Base-by-base conservation (phyloP, 2,113 vertebrate species). In the Oncorhynchus kisutch region DNA sequence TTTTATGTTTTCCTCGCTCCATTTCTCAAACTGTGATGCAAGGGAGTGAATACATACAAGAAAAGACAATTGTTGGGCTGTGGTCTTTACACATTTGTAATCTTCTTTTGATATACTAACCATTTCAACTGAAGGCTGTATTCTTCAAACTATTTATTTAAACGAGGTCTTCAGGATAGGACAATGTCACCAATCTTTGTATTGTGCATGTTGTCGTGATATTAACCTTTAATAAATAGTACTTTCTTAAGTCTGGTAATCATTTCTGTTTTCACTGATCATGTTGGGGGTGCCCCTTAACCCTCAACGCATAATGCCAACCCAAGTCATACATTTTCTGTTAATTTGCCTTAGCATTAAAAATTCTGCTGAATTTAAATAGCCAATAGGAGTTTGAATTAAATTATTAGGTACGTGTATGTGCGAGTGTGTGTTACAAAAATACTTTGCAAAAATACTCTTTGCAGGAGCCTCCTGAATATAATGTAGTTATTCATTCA, bases 61-160 rank as follows among this genome's bases (percentile, higher is more conserved):
- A 57, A 14, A 57, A 20, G 1, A 57, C 4, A 1, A 20, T 24
- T 79, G 31, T 82, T 70, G 24, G 22, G 18, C 75, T 79, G 27
- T 75, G 51, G 7, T 45, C 14, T 57, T 57, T 5, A 57, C 48
- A 48, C 7, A 54, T 68, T 20, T 70, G 51, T 64, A 70, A 45
- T 31, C 59, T 6, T 60, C 20, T 62, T 67, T 82, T 82, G 79
- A 70, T 79, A 31, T 83, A 87, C 84, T 88, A 86, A 87, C 80
- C 67, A 24, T 82, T 78, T 89, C 71, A 67, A 18, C 18, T 68
- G 68, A 72, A 59, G 6, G 20, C 65, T 77, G 68, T 84, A 69
- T 14, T 76, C 70, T 82, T 82, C 81, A 73, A 80, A 65, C 70
- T 88, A 88, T 91, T 91, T 90, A 90, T 91, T 91, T 84, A 75